Base-by-base conservation (phyloP, 2,888 invertebrate species). In the Cyclophora punctaria region DNA sequence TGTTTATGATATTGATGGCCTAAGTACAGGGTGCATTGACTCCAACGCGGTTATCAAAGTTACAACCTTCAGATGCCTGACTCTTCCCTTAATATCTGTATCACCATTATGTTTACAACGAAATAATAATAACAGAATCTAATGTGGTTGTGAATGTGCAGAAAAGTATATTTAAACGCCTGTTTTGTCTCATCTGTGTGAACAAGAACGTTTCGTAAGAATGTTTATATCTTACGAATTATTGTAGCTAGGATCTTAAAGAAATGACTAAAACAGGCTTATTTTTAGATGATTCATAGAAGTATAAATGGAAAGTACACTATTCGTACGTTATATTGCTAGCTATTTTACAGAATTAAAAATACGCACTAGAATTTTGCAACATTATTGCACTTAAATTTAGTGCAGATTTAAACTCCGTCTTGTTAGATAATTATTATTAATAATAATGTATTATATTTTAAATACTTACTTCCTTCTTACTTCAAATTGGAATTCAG, bases 131-230 rank as follows among this genome's bases (percentile, higher is more conserved):
- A 54, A 57, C 47, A 59, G 64, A 68, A 63, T 71, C 61, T 66
- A 69, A 67, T 64, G 69, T 67, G 80, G 78, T 80, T 81, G 78
- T 78, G 80, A 80, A 73, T 75, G 75, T 66, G 69, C 65, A 68
- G 67, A 63, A 58, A 66, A 63, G 57, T 65, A 59, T 56, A 62
- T 62, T 59, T 51, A 56, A 20, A 60, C 40, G 55, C 53, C 59
- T 51, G 56, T 55, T 56, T 53, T 52, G 51, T 57, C 55, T 47
- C 48, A 40, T 55, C 46, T 37, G 47, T 7, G 20, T 40, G 41
- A 51, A 46, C 53, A 56, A 20, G 52, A 60, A 59, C 57, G 59
- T 60, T 60, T 69, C 63, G 65, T 66, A 63, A 52, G 50, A 45
- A 20, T 50, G 5, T 37, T 37, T 47, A 50, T 53, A 34, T 48